Percentiles rank a stretch among this genome's conserved stretches.
These are phyloP conservation scores for Piprites chloris DNA, from an alignment of 2,113 vertebrate species.

Conservation along the genomic window DNA sequence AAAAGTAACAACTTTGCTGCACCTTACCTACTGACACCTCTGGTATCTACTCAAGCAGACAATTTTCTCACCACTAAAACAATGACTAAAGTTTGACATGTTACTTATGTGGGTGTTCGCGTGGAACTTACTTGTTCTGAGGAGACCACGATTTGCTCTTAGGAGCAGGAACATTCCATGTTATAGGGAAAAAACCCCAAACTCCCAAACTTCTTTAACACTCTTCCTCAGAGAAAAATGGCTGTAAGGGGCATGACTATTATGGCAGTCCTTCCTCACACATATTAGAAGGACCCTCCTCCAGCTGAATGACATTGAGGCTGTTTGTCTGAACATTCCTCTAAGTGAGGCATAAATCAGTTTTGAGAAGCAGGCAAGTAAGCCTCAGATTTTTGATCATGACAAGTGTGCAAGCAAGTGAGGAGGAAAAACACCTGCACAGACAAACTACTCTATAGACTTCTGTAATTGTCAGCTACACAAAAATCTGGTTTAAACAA, in stretches of 20 bases:
- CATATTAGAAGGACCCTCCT: background rate
- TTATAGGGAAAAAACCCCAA: background rate
- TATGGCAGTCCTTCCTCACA: background rate
- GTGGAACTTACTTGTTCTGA: background rate
- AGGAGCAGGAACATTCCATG: background rate
- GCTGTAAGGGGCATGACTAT: background rate
- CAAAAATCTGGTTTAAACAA: background rate
- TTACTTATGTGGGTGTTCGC: background rate
- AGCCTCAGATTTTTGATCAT: background rate
- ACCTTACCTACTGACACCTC: background rate
- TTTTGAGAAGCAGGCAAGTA: background rate
- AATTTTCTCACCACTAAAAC: background rate
- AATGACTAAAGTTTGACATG: background rate
- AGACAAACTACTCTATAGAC: background rate
- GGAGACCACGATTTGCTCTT: background rate
- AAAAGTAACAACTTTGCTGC: background rate
- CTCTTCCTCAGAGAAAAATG: background rate
- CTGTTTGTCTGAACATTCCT: background rate
- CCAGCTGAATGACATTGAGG: background rate
- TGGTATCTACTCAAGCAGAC: background rate
- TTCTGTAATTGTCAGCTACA: background rate
- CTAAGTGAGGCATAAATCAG: background rate
- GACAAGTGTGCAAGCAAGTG: background rate
- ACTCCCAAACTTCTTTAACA: background rate
- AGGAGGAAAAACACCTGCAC: background rate